These are phyloP conservation scores for Branchellion lobata DNA, from an alignment of 2,888 invertebrate species.

Conservation along the genomic window DNA sequence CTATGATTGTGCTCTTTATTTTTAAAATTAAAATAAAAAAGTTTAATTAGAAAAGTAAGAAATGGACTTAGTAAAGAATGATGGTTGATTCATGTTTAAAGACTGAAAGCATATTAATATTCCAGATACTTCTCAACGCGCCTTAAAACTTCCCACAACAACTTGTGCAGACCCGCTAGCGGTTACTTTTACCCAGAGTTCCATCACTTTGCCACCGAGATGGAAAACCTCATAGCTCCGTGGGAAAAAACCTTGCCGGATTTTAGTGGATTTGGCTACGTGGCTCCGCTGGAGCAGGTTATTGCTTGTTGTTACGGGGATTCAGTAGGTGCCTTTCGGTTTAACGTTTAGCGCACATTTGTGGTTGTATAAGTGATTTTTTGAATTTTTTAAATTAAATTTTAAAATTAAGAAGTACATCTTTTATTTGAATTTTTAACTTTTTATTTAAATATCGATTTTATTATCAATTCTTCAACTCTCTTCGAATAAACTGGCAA, in stretches of 20 bases:
- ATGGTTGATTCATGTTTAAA: neutral
- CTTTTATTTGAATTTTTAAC: neutral
- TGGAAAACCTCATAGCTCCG: slow-evolving; percentile 48
- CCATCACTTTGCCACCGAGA: slow-evolving; percentile 52
- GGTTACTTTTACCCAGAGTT: slow-evolving; percentile 52
- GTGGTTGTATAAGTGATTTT: too few relatives aligned
- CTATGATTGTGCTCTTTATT: too few relatives aligned
- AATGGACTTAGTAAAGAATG: too few relatives aligned
- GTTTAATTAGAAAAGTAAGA: too few relatives aligned
- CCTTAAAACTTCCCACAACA: neutral
- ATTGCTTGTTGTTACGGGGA: neutral
- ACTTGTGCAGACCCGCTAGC: slow-evolving; percentile 47
- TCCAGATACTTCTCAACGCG: neutral
- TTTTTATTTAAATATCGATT: too few relatives aligned
- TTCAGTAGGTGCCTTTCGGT: too few relatives aligned
- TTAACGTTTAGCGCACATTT: too few relatives aligned
- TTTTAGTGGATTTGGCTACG: slow-evolving; percentile 46
- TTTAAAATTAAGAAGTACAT: too few relatives aligned
- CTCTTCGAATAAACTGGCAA: too few relatives aligned
- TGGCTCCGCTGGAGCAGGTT: neutral
- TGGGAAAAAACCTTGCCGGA: slow-evolving; percentile 45
- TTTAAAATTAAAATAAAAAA: too few relatives aligned
- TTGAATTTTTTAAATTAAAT: too few relatives aligned
- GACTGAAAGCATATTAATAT: neutral
- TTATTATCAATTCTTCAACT: too few relatives aligned